phyloP scores from a whole-genome alignment of 2,888 invertebrate genomes.

The Yponomeuta plumbellus region DNA sequence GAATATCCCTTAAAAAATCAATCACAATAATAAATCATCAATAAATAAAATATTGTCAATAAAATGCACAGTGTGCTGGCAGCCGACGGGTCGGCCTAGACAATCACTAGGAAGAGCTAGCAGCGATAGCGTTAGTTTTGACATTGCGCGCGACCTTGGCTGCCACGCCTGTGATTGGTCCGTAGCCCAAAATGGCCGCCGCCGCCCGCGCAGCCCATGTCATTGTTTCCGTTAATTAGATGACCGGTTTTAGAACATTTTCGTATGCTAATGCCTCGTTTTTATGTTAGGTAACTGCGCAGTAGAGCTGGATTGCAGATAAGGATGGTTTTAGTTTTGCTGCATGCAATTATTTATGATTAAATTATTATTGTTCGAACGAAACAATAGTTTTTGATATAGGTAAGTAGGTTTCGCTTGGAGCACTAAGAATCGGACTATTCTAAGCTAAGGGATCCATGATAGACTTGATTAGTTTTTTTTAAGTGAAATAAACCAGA shows the following conservation, averaged over 20 bases:
- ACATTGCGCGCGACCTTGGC: constrained; percentile 70
- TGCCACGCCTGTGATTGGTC: constrained; percentile 51
- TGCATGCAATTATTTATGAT: too few relatives aligned
- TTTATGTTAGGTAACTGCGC: constrained; percentile 9
- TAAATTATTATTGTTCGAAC: too few relatives aligned
- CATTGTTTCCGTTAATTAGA: constrained; percentile 69
- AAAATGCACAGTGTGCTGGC: background rate
- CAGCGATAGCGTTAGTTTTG: constrained; percentile 44
- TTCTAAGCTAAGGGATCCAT: too few relatives aligned
- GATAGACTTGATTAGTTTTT: too few relatives aligned
- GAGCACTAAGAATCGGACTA: too few relatives aligned
- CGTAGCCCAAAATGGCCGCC: constrained; percentile 56
- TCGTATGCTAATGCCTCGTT: constrained; percentile 33
- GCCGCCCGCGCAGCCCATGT: constrained; percentile 46
- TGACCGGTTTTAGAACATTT: constrained; percentile 63
- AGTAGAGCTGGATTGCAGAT: background rate
- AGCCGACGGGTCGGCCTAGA: constrained; percentile 46
- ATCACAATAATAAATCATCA: background rate
- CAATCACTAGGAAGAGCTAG: constrained; percentile 60
- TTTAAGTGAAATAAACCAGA: too few relatives aligned
- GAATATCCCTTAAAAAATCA: background rate
- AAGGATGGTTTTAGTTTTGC: too few relatives aligned
- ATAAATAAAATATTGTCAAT: background rate
- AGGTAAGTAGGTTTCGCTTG: too few relatives aligned
- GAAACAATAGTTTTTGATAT: too few relatives aligned